Evolutionary conservation across 1,140 invertebrate species (phyloP).

Genomic region (Formica selysi): DNA sequence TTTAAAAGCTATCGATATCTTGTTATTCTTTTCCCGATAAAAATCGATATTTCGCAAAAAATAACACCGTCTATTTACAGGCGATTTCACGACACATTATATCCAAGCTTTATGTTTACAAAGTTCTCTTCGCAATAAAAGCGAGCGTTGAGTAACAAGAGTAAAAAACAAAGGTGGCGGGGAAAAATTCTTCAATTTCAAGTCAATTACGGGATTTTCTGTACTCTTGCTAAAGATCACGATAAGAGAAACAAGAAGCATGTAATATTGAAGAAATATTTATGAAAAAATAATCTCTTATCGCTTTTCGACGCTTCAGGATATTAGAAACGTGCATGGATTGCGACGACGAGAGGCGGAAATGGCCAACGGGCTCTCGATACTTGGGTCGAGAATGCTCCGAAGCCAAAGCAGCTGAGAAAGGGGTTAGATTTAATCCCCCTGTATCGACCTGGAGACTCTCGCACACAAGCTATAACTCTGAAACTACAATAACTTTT

Average conservation of each 20-base stretch:
- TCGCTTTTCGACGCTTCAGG: slow-evolving; percentile 64
- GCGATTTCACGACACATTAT: too few relatives aligned
- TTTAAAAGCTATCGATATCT: not conserved
- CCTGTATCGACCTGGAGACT: not conserved
- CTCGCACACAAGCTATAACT: not conserved
- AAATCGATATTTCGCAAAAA: slow-evolving; percentile 6
- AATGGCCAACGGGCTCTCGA: slow-evolving; percentile 59
- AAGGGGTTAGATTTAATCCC: slow-evolving; percentile 32
- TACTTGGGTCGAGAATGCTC: slow-evolving; percentile 29
- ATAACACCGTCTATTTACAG: not conserved
- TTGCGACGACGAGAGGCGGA: slow-evolving; percentile 66
- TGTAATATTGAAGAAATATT: slow-evolving; percentile 41
- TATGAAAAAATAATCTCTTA: slow-evolving; percentile 63
- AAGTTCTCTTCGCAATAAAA: slow-evolving; percentile 8
- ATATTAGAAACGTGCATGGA: slow-evolving; percentile 82
- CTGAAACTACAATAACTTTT: slow-evolving; percentile 23
- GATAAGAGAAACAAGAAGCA: not conserved
- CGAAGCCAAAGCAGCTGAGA: slow-evolving; percentile 33
- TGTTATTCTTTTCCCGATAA: not conserved
- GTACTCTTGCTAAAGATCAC: not conserved
- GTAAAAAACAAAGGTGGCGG: not conserved
- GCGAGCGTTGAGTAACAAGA: slow-evolving; percentile 5
- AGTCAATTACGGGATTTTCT: not conserved
- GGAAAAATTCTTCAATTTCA: slow-evolving; percentile 31
- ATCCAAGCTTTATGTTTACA: slow-evolving; percentile 1